A percentile compares a stretch with the other conserved stretches of the same genome.
These are phyloP conservation scores for Hydropotes inermis DNA, from an alignment of 2,113 vertebrate genomes.

Conservation along the genomic window DNA sequence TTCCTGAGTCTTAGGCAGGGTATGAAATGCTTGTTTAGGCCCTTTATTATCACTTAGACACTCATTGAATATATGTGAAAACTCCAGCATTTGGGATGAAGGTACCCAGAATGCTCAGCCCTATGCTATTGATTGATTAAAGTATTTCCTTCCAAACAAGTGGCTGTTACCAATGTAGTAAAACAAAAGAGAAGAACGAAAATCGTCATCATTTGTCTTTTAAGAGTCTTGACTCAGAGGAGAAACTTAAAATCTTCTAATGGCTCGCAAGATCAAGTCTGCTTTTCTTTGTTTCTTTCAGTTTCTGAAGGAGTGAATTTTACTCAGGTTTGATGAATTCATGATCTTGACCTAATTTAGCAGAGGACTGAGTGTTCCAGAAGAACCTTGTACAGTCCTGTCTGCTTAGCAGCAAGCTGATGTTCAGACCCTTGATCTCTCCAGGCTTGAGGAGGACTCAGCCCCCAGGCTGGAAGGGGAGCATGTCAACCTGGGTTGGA, in stretches of 20 bases:
- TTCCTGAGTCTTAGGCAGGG: background rate
- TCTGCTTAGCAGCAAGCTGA: accelerated
- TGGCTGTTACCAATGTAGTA: background rate
- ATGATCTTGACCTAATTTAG: background rate
- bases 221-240: background rate
- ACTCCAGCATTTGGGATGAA: background rate
- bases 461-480: background rate
- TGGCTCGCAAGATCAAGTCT: background rate
- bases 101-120: background rate
- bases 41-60: background rate
- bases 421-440: background rate
- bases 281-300: background rate
- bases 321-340: background rate
- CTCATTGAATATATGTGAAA: background rate
- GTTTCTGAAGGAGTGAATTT: background rate
- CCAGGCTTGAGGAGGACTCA: background rate
- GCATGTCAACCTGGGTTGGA: background rate
- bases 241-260: background rate
- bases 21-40: background rate
- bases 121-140: background rate
- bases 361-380: background rate
- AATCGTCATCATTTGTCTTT: background rate
- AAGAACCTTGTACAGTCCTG: background rate
- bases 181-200: background rate
- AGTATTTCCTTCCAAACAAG: background rate